These are phyloP conservation scores for Notocelia uddmanniana DNA, from an alignment of 2,888 invertebrate genomes.

Conservation along the genomic window DNA sequence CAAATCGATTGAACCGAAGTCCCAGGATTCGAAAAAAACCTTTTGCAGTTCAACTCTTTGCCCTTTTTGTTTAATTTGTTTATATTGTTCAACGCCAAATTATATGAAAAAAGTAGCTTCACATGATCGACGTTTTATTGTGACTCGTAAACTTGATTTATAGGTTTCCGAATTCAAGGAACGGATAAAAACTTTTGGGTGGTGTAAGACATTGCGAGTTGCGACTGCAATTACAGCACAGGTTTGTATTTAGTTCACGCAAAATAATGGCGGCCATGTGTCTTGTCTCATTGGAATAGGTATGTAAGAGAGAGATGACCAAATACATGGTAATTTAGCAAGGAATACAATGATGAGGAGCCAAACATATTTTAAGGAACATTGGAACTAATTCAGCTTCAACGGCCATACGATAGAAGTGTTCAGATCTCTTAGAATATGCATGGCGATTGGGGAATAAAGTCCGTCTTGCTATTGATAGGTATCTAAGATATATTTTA, in stretches of 20 bases:
- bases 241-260: not conserved
- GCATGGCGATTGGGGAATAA: not conserved
- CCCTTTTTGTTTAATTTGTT: constrained; percentile 50
- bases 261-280: not conserved
- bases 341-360: no score
- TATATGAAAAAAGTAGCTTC: constrained; percentile 56
- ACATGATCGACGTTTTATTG: constrained; percentile 76
- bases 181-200: constrained; percentile 68
- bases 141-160: constrained; percentile 71
- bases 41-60: constrained; percentile 59
- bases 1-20: constrained; percentile 65
- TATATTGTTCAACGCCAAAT: constrained; percentile 43
- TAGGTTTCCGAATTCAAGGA: constrained; percentile 76
- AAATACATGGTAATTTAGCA: no score
- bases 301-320: no score
- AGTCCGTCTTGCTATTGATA: no score
- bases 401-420: no score
- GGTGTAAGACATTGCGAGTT: constrained; percentile 56
- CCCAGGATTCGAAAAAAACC: constrained; percentile 9
- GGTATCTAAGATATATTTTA: no score
- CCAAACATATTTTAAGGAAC: no score
- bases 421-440: no score
- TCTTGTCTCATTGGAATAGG: no score
- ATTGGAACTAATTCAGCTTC: no score
- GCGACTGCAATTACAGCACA: not conserved